These are phyloP conservation scores for Lacanobia wlatinum DNA, from an alignment of 2,888 invertebrate species.

Conservation along the genomic window DNA sequence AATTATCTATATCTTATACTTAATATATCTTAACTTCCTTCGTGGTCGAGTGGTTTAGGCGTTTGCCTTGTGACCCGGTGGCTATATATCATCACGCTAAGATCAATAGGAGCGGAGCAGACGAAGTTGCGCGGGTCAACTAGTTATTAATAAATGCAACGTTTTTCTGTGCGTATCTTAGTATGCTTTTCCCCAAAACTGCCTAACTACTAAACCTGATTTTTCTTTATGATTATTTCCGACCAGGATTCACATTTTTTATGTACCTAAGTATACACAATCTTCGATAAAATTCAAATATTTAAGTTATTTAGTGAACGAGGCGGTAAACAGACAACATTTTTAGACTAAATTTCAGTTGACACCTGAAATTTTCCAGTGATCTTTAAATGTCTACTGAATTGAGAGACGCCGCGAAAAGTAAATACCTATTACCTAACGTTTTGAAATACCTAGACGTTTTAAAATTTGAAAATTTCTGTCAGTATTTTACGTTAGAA, in stretches of 20 bases:
- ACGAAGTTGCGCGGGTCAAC: too few species aligned
- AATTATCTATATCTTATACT: too few species aligned
- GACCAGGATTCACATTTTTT: background rate
- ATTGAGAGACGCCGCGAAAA: conserved; percentile 2
- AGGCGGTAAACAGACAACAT: conserved; percentile 1
- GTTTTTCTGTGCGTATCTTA: too few species aligned
- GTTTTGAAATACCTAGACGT: conserved; percentile 11
- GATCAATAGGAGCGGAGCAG: too few species aligned
- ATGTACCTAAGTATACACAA: background rate
- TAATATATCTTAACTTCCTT: too few species aligned
- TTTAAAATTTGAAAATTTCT: conserved; percentile 20
- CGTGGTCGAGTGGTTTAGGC: too few species aligned
- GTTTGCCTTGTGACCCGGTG: too few species aligned
- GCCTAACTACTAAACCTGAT: too few species aligned
- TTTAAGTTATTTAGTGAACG: conserved; percentile 2
- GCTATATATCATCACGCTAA: too few species aligned
- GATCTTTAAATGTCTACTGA: conserved; percentile 24
- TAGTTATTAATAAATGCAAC: too few species aligned
- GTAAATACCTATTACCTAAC: conserved; percentile 10
- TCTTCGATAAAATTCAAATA: conserved; percentile 3
- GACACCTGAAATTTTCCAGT: conserved; percentile 17
- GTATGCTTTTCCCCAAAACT: too few species aligned
- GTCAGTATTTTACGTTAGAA: conserved; percentile 4
- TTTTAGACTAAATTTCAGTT: conserved; percentile 9
- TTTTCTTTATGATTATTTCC: background rate